A percentile compares a stretch with the other conserved stretches of the same genome.
These are phyloP conservation scores for Ariolimax columbianus DNA, from an alignment of 2,888 invertebrate species.

Conservation along the genomic window DNA sequence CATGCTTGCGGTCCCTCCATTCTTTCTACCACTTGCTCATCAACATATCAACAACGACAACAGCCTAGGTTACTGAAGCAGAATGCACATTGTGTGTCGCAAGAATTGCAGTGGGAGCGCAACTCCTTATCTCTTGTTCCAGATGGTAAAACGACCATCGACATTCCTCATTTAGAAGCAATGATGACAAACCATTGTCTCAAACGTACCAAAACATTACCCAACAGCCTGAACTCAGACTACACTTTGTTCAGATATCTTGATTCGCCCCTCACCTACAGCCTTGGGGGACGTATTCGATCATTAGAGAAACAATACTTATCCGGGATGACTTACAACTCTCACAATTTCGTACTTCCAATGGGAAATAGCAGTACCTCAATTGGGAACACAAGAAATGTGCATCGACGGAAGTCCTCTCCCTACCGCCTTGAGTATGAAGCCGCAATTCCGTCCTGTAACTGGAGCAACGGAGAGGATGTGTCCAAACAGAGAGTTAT, in stretches of 20 bases:
- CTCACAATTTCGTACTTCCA: background rate
- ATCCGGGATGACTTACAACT: background rate
- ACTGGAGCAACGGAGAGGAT: background rate
- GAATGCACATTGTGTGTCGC: background rate
- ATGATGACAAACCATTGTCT: background rate
- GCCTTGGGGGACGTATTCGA: background rate
- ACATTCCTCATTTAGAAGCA: background rate
- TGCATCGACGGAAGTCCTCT: background rate
- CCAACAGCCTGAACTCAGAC: background rate
- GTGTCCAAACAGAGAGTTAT: background rate
- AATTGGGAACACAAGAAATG: background rate
- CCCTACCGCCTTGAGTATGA: background rate
- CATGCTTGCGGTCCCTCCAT: background rate
- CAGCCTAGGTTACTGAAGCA: background rate
- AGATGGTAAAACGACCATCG: background rate
- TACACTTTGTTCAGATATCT: background rate
- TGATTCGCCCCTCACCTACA: background rate
- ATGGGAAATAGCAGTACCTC: background rate
- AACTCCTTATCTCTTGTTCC: background rate
- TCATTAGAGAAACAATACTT: slow-evolving; percentile 17
- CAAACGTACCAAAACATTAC: background rate
- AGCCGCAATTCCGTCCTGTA: background rate
- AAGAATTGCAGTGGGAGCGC: background rate
- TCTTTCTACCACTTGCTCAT: background rate
- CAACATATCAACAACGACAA: background rate